These are phyloP conservation scores for Metacarcinus magister DNA, from an alignment of 2,888 invertebrate species.

Conservation along the genomic window DNA sequence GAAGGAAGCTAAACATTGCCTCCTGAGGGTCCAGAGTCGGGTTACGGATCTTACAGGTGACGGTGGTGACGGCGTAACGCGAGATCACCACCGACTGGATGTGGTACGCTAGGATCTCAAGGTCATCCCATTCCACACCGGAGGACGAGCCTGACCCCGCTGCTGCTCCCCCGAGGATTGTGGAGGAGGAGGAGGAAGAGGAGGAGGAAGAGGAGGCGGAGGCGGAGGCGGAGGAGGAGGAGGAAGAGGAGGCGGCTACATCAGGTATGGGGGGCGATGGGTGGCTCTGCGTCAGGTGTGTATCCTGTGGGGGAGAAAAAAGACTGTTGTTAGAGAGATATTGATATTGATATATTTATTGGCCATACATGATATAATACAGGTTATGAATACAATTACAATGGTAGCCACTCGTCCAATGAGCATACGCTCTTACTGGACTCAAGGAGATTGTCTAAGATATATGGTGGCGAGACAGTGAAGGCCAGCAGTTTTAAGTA, in stretches of 20 bases:
- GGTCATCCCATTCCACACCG: slow-evolving; percentile 36
- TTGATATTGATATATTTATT: background rate
- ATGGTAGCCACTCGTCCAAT: too few relatives aligned
- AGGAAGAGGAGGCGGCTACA: background rate
- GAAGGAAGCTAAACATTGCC: slow-evolving; percentile 79
- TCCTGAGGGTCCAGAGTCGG: slow-evolving; percentile 72
- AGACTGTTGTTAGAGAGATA: background rate
- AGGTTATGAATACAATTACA: too few relatives aligned
- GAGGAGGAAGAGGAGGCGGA: background rate
- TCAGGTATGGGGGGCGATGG: background rate
- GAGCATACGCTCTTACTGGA: too few relatives aligned
- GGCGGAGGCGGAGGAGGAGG: background rate
- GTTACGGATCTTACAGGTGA: slow-evolving; percentile 80
- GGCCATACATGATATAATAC: background rate
- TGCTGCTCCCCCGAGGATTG: background rate
- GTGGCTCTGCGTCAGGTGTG: background rate
- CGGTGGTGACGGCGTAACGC: slow-evolving; percentile 82
- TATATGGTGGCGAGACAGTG: too few relatives aligned
- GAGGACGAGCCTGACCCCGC: background rate
- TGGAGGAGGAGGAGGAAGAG: background rate
- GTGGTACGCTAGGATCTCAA: slow-evolving; percentile 79
- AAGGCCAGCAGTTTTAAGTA: too few relatives aligned
- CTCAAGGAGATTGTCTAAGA: too few relatives aligned
- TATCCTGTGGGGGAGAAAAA: background rate
- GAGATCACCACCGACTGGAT: slow-evolving; percentile 81